A percentile compares a stretch with the other conserved stretches of the same genome.
phyloP scores from a whole-genome alignment of 2,888 invertebrate genomes.

The Anticlea derivata region DNA sequence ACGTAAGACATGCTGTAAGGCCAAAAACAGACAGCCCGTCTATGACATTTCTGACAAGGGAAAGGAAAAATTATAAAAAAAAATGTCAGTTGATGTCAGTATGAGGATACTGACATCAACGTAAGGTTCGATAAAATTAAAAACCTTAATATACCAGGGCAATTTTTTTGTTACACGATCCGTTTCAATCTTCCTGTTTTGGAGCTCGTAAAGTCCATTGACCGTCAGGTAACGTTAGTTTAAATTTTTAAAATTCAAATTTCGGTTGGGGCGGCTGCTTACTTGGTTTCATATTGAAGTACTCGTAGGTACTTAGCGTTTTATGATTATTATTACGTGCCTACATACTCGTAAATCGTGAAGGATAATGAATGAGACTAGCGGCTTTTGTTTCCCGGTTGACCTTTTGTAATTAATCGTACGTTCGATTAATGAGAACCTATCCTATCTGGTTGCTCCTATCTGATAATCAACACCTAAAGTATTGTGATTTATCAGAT shows the following conservation, averaged over 20 bases:
- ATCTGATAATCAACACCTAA: conserved; percentile 35
- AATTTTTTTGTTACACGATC: conserved; percentile 24
- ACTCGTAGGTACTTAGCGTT: no score
- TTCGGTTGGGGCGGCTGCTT: conserved; percentile 8
- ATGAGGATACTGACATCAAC: no score
- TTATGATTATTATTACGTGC: conserved; percentile 18
- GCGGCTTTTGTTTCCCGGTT: conserved; percentile 49
- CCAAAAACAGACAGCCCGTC: no score
- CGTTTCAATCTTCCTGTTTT: conserved; percentile 31
- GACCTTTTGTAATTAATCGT: conserved; percentile 62
- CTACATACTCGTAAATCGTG: conserved; percentile 10
- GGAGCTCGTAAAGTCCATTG: conserved; percentile 24
- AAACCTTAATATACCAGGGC: no score
- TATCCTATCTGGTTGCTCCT: conserved; percentile 57
- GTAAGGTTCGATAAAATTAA: no score
- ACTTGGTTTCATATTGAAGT: conserved; percentile 7
- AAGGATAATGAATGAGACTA: conserved; percentile 18
- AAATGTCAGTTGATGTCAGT: no score
- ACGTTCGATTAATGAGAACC: conserved; percentile 61
- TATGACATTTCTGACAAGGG: no score
- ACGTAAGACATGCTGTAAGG: no score
- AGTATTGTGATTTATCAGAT: conserved; percentile 11
- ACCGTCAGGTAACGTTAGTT: conserved; percentile 29
- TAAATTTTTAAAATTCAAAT: conserved; percentile 20
- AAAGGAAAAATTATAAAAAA: no score